Evolutionary conservation across 92 coral and sea anemone species (phyloP).

Genomic region (Parazoanthus atlanticus): DNA sequence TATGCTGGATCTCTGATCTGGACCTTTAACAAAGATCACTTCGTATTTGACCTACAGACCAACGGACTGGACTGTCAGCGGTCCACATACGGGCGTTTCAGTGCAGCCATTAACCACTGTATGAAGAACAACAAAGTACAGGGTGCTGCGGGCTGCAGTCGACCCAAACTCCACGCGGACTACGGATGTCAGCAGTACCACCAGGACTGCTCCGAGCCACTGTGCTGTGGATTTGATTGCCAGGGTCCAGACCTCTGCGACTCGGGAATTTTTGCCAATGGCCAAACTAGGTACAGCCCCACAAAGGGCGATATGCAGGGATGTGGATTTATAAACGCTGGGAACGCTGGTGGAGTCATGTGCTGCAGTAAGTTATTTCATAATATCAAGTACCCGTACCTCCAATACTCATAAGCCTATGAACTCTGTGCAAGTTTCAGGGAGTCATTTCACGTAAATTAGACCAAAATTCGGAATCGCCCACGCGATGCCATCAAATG

Average conservation of each 20-base stretch:
- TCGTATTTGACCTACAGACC: conserved; percentile 47
- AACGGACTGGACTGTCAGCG: conserved; percentile 76
- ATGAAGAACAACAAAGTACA: conserved; percentile 47
- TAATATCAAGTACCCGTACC: too few species aligned
- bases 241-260: conserved; percentile 80
- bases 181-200: conserved; percentile 83
- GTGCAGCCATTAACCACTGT: conserved; percentile 87
- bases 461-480: too few species aligned
- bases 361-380: conserved; percentile 62
- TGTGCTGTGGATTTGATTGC: conserved; percentile 79
- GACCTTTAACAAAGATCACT: background rate
- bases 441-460: too few species aligned
- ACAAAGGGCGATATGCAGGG: conserved; percentile 71
- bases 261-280: conserved; percentile 61
- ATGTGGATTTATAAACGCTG: conserved; percentile 59
- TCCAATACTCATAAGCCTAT: background rate
- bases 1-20: too few species aligned
- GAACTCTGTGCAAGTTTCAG: background rate
- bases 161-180: conserved; percentile 54
- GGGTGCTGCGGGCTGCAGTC: conserved; percentile 81
- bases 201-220: conserved; percentile 77
- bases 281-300: conserved; percentile 64
- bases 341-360: conserved; percentile 84
- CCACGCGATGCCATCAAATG: too few species aligned
- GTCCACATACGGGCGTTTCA: conserved; percentile 75